Conservation (phyloP, 2,113 vertebrate genomes). For the Penelope pileata region DNA sequence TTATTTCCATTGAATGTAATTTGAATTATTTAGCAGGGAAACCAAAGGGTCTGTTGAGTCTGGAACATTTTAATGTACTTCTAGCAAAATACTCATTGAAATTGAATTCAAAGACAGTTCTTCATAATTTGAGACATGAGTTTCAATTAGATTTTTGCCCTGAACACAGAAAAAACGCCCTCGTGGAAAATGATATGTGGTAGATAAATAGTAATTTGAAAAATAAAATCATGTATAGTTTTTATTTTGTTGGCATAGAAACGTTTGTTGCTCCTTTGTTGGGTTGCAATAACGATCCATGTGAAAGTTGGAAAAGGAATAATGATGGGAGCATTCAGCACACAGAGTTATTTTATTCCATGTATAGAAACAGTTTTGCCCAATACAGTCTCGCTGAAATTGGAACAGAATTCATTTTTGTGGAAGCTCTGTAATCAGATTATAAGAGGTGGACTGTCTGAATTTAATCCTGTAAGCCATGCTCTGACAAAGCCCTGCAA, state of each 20-base stretch:
- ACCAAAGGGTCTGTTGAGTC: not conserved
- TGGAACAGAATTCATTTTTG: not conserved
- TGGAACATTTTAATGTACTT: not conserved
- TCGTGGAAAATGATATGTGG: not conserved
- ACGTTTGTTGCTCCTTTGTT: slow-evolving; percentile 48
- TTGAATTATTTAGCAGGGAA: slow-evolving; percentile 6
- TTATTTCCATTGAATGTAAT: not conserved
- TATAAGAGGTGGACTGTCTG: not conserved
- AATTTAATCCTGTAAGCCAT: not conserved
- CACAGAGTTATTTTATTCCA: not conserved
- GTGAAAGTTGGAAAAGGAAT: not conserved
- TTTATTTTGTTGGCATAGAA: slow-evolving; percentile 1
- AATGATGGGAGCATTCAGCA: not conserved
- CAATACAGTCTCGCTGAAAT: not conserved
- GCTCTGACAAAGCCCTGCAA: not conserved
- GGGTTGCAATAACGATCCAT: not conserved
- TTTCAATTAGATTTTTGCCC: slow-evolving; percentile 54
- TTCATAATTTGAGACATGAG: slow-evolving; percentile 40
- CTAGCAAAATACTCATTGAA: slow-evolving; percentile 14
- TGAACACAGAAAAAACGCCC: slow-evolving; percentile 11
- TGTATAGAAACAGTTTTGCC: not conserved
- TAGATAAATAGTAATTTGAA: not conserved
- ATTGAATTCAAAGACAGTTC: slow-evolving; percentile 41
- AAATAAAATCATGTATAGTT: not conserved
- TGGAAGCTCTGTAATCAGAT: not conserved